A percentile compares a stretch with the other conserved stretches of the same genome.
These are phyloP conservation scores for Aspidiotus destructor DNA, from an alignment of 2,888 invertebrate genomes.

Conservation along the genomic window DNA sequence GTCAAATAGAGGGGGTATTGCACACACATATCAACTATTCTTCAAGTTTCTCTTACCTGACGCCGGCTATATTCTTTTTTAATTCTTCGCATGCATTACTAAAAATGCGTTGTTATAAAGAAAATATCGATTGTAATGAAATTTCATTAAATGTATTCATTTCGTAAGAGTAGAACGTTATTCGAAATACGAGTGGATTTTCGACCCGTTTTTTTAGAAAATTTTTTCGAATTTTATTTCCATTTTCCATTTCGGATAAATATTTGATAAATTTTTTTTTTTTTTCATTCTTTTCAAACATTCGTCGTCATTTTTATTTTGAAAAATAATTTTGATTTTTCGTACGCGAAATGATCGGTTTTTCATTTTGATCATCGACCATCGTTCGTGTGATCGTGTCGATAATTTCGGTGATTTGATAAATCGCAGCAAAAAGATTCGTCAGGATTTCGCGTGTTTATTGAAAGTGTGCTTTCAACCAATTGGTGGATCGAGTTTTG, in stretches of 20 bases:
- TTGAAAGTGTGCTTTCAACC: too few species aligned
- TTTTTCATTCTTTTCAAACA: background rate
- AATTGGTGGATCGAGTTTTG: too few species aligned
- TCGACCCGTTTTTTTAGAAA: background rate
- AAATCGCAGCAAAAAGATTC: too few species aligned
- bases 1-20: conserved; percentile 28
- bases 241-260: background rate
- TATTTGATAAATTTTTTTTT: background rate
- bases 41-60: conserved; percentile 29
- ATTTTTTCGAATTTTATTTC: background rate
- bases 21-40: conserved; percentile 5
- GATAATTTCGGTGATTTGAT: too few species aligned
- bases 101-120: conserved; percentile 15
- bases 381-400: background rate
- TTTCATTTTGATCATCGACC: background rate
- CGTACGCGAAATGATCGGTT: too few species aligned
- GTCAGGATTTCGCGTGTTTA: too few species aligned
- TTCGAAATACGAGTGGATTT: conserved; percentile 4
- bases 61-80: conserved; percentile 24
- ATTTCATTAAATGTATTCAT: conserved; percentile 21
- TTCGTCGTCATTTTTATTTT: conserved; percentile 1
- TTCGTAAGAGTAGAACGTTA: conserved; percentile 7
- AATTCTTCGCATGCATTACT: background rate
- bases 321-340: too few species aligned
- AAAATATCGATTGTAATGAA: conserved; percentile 18